Base-by-base conservation (phyloP, 2,888 invertebrate genomes). In the Drosophila eohydei region DNA sequence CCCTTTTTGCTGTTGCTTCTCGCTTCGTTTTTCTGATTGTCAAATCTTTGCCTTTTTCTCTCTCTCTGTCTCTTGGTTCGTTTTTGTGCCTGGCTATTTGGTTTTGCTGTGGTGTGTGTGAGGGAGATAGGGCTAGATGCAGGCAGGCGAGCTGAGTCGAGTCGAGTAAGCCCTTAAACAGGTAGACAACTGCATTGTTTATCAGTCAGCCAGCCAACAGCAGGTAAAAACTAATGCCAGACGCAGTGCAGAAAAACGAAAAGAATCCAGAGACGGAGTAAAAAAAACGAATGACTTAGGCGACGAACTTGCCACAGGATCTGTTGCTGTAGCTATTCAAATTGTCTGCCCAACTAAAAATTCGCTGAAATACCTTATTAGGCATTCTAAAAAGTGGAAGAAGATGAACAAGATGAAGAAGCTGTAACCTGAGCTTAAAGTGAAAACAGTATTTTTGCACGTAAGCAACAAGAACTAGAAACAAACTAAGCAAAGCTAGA, bases 161-260 rank as follows among this genome's bases (percentile, higher is more conserved):
- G 52, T 38, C 46, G 60, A 62, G 70, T 41, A 61, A 78, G 79
- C 78, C 83, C 75, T 78, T 71, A 77, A 78, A 83, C 83, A 83
- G 83, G 87, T 86, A 83, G 81, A 72, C 59, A 78, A 78, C 66
- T 75, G 88, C 85, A 83, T 83, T 87, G 80, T 82, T 87, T 83
- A 87, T 84, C 85, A 72, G 74, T 64, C 50, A 48, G 71, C 60
- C 52, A 41, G 69, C 58, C 52, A 51, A 34, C 58, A 58, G 78
- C 84, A 84, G 84, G 84, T 84, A 84, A 71, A 67, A 81, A 88
- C 81, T 74, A 82, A 80, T 76, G 76, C 86, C 74, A 79, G 75
- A 68, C 78, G 40, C 46, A 67, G 56, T 48, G 73, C 71, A 65
- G 59, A 65, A 54, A 54, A 51, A 50, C 28, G n/a, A 12, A 38